phyloP scores from a whole-genome alignment of 2,888 invertebrate genomes.

The Drosophila mayaguana region DNA sequence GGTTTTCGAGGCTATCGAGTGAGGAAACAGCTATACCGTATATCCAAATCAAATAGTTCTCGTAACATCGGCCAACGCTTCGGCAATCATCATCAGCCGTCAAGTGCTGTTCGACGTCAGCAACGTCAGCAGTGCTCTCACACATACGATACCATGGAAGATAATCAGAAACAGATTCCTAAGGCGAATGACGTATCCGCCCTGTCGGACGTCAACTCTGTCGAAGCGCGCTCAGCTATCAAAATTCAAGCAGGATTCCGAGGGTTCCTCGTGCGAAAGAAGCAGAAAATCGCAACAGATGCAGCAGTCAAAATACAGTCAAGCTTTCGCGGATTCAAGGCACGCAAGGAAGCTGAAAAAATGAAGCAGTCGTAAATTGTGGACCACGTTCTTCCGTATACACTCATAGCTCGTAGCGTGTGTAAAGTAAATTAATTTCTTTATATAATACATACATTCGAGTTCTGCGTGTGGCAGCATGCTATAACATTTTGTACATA shows the following conservation, averaged over 20 bases:
- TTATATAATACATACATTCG: slow-evolving; percentile 25
- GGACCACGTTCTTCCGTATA: background rate
- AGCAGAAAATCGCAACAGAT: slow-evolving; percentile 83
- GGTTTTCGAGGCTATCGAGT: slow-evolving; percentile 87
- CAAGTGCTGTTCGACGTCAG: slow-evolving; percentile 50
- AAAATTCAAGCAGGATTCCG: slow-evolving; percentile 85
- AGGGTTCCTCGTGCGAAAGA: slow-evolving; percentile 84
- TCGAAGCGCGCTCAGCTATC: slow-evolving; percentile 83
- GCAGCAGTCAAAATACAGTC: slow-evolving; percentile 85
- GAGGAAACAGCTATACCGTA: slow-evolving; percentile 85
- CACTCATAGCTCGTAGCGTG: slow-evolving; percentile 7
- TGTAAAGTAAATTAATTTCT: slow-evolving; percentile 25
- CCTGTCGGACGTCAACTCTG: slow-evolving; percentile 44
- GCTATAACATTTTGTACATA: slow-evolving; percentile 62
- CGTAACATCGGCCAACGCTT: slow-evolving; percentile 44
- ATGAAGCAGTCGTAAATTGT: slow-evolving; percentile 74
- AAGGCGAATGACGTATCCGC: slow-evolving; percentile 21
- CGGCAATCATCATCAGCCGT: slow-evolving; percentile 30
- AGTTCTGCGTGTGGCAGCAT: slow-evolving; percentile 28
- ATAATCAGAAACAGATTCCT: slow-evolving; percentile 29
- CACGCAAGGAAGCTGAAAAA: slow-evolving; percentile 83
- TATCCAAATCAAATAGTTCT: slow-evolving; percentile 38
- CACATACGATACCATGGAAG: slow-evolving; percentile 41
- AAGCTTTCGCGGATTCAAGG: slow-evolving; percentile 85
- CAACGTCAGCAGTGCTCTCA: slow-evolving; percentile 29